Conservation (phyloP, 2,888 invertebrate species). For the Masnerella sp. region DNA sequence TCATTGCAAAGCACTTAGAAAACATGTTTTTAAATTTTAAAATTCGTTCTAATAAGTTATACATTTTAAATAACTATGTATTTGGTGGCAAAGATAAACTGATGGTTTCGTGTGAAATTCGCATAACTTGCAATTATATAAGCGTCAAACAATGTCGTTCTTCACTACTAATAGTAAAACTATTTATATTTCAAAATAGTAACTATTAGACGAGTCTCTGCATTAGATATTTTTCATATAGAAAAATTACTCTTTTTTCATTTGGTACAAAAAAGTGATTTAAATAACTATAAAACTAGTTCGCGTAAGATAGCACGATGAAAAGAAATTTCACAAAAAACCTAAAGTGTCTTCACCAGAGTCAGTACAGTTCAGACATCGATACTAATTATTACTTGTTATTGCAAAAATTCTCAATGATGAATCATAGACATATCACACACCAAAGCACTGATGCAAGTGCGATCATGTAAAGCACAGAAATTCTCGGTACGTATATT, state of each 20-base stretch:
- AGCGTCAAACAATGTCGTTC: not conserved
- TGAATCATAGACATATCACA: constrained; percentile 22
- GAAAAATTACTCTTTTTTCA: not conserved
- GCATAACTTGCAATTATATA: not conserved
- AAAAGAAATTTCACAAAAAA: constrained; percentile 22
- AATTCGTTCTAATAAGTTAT: too few species aligned
- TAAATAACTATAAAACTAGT: too few species aligned
- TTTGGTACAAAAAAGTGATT: constrained; percentile 2
- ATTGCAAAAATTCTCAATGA: constrained; percentile 12
- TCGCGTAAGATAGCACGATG: not conserved
- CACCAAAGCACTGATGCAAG: constrained; percentile 34
- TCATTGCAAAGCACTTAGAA: too few species aligned
- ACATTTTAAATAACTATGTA: constrained; percentile 19
- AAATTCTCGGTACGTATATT: constrained; percentile 32
- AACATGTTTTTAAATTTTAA: too few species aligned
- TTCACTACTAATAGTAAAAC: constrained; percentile 34
- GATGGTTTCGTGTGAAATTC: constrained; percentile 36
- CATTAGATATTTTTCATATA: not conserved
- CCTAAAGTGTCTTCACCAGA: constrained; percentile 11
- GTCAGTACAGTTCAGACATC: constrained; percentile 1
- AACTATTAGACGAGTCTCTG: constrained; percentile 41
- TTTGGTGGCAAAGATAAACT: constrained; percentile 11
- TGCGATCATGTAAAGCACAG: constrained; percentile 34
- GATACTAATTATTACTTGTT: constrained; percentile 20
- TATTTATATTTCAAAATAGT: constrained; percentile 60